phyloP scores from a whole-genome alignment of 2,113 vertebrate species.

The Ailurus styani region DNA sequence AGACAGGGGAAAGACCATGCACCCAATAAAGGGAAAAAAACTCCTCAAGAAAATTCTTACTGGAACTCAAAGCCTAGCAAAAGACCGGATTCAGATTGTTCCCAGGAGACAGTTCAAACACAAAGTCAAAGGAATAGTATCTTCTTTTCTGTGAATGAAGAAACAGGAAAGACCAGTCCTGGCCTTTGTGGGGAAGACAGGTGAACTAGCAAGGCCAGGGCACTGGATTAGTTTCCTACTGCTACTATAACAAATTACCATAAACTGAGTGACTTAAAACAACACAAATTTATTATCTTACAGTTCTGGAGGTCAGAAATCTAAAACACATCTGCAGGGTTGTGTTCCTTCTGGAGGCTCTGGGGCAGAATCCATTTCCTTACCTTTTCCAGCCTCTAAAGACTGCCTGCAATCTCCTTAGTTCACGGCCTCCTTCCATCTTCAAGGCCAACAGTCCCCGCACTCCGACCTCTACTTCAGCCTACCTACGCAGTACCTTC shows the following conservation, averaged over 20 bases:
- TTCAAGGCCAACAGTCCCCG: neutral
- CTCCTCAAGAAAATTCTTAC: neutral
- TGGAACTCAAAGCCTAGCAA: neutral
- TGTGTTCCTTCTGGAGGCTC: neutral
- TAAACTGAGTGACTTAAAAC: neutral
- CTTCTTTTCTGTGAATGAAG: neutral
- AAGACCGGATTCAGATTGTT: neutral
- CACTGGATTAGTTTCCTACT: neutral
- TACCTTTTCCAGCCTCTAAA: neutral
- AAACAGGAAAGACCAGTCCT: neutral
- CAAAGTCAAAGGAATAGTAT: neutral
- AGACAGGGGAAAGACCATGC: neutral
- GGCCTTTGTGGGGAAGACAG: neutral
- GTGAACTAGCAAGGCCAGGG: neutral
- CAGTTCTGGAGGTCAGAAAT: neutral
- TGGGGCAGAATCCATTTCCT: neutral
- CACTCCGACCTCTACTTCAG: neutral
- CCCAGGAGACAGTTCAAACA: neutral
- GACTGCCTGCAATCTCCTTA: neutral
- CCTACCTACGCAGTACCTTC: too few species aligned
- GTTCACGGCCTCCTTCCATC: neutral
- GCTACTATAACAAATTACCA: neutral
- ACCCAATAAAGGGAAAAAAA: neutral
- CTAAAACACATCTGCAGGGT: neutral
- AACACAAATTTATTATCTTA: neutral